These are phyloP conservation scores for Drosophila kikkawai DNA, from an alignment of 1,140 invertebrate genomes.

Conservation along the genomic window DNA sequence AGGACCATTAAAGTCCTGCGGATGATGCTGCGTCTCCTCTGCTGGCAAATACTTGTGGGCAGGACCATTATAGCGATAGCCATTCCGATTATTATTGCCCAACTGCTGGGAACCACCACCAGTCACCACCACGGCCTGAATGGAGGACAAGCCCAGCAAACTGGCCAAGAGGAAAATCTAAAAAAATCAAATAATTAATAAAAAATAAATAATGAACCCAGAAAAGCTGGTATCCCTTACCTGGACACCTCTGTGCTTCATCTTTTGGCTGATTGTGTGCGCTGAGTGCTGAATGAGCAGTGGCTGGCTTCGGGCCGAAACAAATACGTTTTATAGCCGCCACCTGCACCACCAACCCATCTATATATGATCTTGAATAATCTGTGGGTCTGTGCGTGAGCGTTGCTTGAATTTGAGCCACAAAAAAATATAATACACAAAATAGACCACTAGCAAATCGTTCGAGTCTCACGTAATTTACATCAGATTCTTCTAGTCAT, in stretches of 20 bases:
- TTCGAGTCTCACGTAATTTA: slow-evolving; percentile 32
- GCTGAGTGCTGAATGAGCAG: slow-evolving; percentile 38
- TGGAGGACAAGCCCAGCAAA: slow-evolving; percentile 9
- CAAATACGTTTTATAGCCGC: slow-evolving; percentile 44
- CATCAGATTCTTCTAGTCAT: slow-evolving; percentile 3
- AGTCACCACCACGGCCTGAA: slow-evolving; percentile 40
- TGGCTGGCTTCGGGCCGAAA: slow-evolving; percentile 16
- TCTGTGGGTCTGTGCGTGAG: slow-evolving; percentile 36
- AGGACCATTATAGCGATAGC: slow-evolving; percentile 71
- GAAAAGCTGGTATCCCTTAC: neutral
- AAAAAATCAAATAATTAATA: neutral
- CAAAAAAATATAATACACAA: slow-evolving; percentile 4
- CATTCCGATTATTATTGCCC: slow-evolving; percentile 41
- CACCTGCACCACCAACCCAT: slow-evolving; percentile 1
- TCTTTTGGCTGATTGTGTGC: slow-evolving; percentile 20
- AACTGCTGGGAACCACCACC: slow-evolving; percentile 23
- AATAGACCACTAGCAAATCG: slow-evolving; percentile 5
- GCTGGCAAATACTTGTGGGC: slow-evolving; percentile 67
- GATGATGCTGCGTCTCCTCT: slow-evolving; percentile 26
- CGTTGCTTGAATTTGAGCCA: slow-evolving; percentile 13
- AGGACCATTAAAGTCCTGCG: slow-evolving; percentile 37
- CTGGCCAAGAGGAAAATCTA: slow-evolving; percentile 12
- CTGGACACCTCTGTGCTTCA: slow-evolving; percentile 24
- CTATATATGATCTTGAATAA: slow-evolving; percentile 42
- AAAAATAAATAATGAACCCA: neutral